Conservation (phyloP, 2,888 invertebrate species). For the Aphelenchoides bicaudatus region DNA sequence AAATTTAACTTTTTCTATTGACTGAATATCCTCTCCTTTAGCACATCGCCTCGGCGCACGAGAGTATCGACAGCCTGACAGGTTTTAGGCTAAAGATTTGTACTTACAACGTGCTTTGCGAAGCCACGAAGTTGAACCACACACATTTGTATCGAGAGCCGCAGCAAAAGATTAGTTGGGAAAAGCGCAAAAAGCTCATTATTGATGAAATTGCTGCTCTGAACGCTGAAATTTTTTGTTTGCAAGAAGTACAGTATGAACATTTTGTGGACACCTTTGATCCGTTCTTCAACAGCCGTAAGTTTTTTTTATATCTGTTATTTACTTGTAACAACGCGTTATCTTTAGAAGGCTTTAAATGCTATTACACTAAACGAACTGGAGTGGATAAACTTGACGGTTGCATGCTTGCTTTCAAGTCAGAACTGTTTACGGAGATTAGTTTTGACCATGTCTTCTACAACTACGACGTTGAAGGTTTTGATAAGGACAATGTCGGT, state of each 20-base stretch:
- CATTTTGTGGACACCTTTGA: conserved; percentile 24
- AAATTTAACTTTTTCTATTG: too few species aligned
- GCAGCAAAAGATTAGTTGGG: conserved; percentile 32
- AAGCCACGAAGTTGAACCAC: conserved; percentile 37
- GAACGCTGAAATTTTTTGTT: conserved; percentile 49
- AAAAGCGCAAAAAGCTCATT: conserved; percentile 37
- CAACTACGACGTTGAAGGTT: conserved; percentile 22
- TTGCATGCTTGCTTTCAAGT: conserved; percentile 80
- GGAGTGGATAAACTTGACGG: conserved; percentile 78
- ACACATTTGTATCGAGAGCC: conserved; percentile 36
- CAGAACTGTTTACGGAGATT: conserved; percentile 69
- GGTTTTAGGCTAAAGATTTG: too few species aligned
- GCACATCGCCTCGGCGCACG: too few species aligned
- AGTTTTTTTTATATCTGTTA: conserved; percentile 15
- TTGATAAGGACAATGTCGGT: conserved; percentile 45
- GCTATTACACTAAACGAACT: conserved; percentile 33
- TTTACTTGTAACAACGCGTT: conserved; percentile 1
- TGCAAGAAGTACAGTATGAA: conserved; percentile 53
- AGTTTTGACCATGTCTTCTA: conserved; percentile 62
- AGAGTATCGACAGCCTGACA: too few species aligned
- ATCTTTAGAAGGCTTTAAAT: conserved; percentile 21
- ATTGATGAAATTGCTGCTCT: conserved; percentile 35
- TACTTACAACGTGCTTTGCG: conserved; percentile 50
- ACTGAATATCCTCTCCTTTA: too few species aligned
- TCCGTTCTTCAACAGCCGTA: conserved; percentile 9